Conservation (phyloP, 2,888 invertebrate species). For the Luperina nickerlii region DNA sequence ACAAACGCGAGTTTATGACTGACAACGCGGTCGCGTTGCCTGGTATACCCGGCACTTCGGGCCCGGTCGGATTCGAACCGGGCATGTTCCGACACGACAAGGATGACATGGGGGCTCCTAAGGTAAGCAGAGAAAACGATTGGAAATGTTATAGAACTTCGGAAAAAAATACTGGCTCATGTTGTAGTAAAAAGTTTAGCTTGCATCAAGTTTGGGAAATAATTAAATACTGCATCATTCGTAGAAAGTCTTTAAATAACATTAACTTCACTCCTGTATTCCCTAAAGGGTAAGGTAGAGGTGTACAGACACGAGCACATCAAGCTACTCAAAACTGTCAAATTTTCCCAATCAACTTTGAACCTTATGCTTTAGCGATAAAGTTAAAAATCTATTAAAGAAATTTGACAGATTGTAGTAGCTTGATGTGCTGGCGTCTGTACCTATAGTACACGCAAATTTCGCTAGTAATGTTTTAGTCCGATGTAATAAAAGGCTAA, state of each 20-base stretch:
- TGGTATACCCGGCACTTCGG: constrained; percentile 92
- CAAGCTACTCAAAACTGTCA: too few species aligned
- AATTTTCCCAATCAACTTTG: too few species aligned
- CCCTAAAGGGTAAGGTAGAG: not conserved
- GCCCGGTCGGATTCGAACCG: constrained; percentile 95
- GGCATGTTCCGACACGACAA: constrained; percentile 94
- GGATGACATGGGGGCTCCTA: constrained; percentile 87
- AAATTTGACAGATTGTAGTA: too few species aligned
- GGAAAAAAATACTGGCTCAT: not conserved
- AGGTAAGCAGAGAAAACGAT: constrained; percentile 72
- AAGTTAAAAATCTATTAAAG: too few species aligned
- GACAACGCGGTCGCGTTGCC: constrained; percentile 95
- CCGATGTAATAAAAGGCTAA: not conserved
- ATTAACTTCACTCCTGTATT: not conserved
- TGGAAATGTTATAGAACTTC: not conserved
- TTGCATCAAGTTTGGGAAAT: not conserved
- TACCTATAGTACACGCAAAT: too few species aligned
- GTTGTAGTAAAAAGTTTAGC: not conserved
- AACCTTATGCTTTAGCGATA: too few species aligned
- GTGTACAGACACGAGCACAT: not conserved
- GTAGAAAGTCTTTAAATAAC: not conserved
- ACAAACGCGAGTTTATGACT: constrained; percentile 92
- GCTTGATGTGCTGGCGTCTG: too few species aligned
- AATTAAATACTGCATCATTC: not conserved
- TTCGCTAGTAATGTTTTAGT: too few species aligned